Evolutionary conservation across 2,797 vertebrate species (phyloP), one percentile per base, ranked within the genome.

Genomic region (Intellagama lesueurii): DNA sequence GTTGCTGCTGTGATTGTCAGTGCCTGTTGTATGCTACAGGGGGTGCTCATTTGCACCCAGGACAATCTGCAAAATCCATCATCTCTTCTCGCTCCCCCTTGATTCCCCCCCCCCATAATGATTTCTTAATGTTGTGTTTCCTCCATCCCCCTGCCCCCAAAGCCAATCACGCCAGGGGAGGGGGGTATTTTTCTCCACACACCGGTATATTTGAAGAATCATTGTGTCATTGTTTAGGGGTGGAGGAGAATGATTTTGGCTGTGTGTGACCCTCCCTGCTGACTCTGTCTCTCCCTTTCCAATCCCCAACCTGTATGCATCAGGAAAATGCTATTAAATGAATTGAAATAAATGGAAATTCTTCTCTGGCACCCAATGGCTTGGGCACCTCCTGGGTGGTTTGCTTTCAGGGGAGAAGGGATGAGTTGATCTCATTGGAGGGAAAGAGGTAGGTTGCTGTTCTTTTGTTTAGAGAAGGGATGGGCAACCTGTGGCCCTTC

Each of bases 291-390:
- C 79, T 76, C 70, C 49, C 72, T 56, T n/a, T n/a, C n/a, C 24
- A 26, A 11, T 66, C 26, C 35, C 79, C 47, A 44, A 56, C 72
- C 35, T 26, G 35, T 87, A 83, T 87, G 85, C 89, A 69, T 90
- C 79, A 60, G 89, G 76, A 90, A 87, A 82, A 44, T 24, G 44
- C 89, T 90, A 76, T 90, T 82, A 77, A 64, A 83, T 90, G 85
- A 90, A 90, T 52, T 90, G 78, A 87, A 90, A 87, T 86, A 90
- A 90, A 90, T 90, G 89, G 85, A 89, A 89, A 81, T 69, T 87
- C 89, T 90, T 87, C 84, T 83, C 69, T 81, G 85, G 85, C 84
- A 83, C 28, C 72, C 60, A 86, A 77, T 77, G 72, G 60, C 84
- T 86, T 82, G 24, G 47, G 32, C 60, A 26, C 79, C 85, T 75